A percentile compares a stretch with the other conserved stretches of the same genome.
phyloP scores from a whole-genome alignment of 2,113 vertebrate species.

The Xerus inauris region DNA sequence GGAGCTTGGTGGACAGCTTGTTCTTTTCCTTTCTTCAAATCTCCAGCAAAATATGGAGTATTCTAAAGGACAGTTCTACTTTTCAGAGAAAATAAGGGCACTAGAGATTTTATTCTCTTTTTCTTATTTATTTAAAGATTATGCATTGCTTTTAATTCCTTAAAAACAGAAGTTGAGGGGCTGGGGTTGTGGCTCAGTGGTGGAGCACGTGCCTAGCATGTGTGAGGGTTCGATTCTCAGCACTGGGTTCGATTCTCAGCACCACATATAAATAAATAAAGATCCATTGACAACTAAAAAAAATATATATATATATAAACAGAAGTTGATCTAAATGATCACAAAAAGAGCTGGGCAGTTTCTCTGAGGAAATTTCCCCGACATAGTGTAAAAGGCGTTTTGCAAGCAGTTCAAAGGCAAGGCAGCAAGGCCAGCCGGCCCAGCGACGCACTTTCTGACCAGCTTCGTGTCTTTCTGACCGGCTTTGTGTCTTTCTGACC shows the following conservation, averaged over 20 bases:
- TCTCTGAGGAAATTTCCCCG: neutral
- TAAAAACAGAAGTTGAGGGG: slow-evolving; percentile 3
- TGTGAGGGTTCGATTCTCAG: no score
- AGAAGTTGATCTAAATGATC: slow-evolving; percentile 1
- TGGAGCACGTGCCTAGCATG: no score
- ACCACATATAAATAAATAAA: no score
- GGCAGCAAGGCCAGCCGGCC: neutral
- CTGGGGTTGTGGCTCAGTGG: no score
- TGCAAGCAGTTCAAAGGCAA: neutral
- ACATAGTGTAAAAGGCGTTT: neutral
- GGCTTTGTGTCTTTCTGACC: no score
- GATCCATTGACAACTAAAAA: no score
- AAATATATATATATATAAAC: no score
- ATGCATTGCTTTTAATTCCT: slow-evolving; percentile 7
- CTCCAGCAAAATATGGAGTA: neutral
- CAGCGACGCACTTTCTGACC: neutral
- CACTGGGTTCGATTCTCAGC: no score
- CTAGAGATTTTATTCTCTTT: neutral
- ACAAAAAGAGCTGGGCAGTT: neutral
- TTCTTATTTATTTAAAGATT: slow-evolving; percentile 21
- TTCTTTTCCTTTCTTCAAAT: neutral
- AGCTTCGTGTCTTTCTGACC: no score
- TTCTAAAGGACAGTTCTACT: neutral
- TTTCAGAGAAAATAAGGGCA: neutral
- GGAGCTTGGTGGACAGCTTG: neutral